Conservation (phyloP, 1,140 invertebrate genomes). For the Hormaphis cornu region DNA sequence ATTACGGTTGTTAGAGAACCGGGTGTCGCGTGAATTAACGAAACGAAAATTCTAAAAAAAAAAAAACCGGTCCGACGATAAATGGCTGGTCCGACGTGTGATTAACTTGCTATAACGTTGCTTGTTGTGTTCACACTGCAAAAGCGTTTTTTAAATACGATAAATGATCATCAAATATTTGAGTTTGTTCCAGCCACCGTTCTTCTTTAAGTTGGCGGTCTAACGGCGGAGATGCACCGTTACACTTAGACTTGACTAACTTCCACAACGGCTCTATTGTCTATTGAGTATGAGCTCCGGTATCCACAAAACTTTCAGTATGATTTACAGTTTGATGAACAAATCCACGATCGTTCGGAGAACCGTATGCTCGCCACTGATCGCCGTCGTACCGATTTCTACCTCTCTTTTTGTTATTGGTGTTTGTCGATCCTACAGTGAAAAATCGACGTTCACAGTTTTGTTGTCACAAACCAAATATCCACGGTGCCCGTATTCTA, state of each 20-base stretch:
- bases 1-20: no score
- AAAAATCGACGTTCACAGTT: neutral
- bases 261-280: neutral
- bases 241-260: neutral
- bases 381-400: neutral
- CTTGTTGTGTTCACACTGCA: no score
- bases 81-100: no score
- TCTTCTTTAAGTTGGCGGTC: no score
- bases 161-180: neutral
- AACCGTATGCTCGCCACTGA: neutral
- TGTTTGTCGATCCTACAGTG: neutral
- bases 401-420: neutral
- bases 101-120: no score
- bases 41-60: no score
- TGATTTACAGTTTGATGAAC: neutral
- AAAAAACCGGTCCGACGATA: no score
- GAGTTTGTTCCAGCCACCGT: neutral
- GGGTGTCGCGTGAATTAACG: no score
- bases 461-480: neutral
- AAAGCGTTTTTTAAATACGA: no score
- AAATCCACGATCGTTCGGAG: neutral
- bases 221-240: neutral
- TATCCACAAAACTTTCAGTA: constrained; percentile 18
- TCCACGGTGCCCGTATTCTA: neutral
- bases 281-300: neutral